Evolutionary conservation across 2,888 invertebrate genomes (phyloP).

Genomic region (Oasisia sp.): DNA sequence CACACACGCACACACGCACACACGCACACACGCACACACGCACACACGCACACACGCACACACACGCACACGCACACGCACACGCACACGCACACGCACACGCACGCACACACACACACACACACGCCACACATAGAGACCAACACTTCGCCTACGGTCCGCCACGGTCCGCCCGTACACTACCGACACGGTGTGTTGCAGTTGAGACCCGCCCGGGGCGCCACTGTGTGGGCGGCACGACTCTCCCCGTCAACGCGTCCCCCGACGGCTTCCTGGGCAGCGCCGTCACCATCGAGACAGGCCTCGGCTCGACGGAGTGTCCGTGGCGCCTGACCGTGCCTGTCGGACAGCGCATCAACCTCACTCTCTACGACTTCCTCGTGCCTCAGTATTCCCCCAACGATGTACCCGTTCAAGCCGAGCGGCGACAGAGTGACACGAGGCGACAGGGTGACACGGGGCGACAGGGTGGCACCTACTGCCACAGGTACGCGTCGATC

Average conservation of each 20-base stretch:
- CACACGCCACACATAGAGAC: too few relatives aligned
- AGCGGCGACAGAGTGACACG: too few relatives aligned
- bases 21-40: too few relatives aligned
- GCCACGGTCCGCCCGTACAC: neutral
- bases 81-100: too few relatives aligned
- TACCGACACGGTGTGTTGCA: neutral
- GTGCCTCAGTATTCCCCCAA: neutral
- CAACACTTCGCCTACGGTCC: too few relatives aligned
- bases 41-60: too few relatives aligned
- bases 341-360: constrained; percentile 37
- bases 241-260: neutral
- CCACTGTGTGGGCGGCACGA: constrained; percentile 24
- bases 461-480: neutral
- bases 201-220: constrained; percentile 22
- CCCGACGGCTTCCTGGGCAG: constrained; percentile 32
- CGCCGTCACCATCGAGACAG: constrained; percentile 31
- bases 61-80: too few relatives aligned
- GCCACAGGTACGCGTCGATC: constrained; percentile 29
- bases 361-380: constrained; percentile 36
- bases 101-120: too few relatives aligned
- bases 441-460: constrained; percentile 10
- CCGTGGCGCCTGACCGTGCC: constrained; percentile 38
- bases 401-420: neutral
- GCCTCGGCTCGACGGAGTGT: constrained; percentile 34
- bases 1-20: too few relatives aligned